These are phyloP conservation scores for Mesocricetus auratus DNA, from an alignment of 2,113 vertebrate species.

Conservation along the genomic window DNA sequence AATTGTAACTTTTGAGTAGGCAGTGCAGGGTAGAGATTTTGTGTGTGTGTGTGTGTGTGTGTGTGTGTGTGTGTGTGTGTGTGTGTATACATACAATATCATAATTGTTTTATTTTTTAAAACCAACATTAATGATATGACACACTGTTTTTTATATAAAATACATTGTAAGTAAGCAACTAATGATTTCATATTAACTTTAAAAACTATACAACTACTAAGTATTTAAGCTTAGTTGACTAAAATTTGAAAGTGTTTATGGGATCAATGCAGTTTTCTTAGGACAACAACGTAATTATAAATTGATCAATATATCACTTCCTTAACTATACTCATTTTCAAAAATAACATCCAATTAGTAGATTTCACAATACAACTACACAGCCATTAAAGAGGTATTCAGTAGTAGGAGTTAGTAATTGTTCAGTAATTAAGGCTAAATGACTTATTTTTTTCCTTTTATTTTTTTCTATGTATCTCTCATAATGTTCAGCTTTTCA, in stretches of 20 bases:
- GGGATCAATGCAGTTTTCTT: constrained; percentile 15
- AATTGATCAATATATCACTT: constrained; percentile 9
- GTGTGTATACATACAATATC: not conserved
- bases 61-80: not conserved
- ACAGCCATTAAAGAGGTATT: not conserved
- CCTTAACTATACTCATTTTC: constrained; percentile 6
- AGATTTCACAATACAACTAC: not conserved
- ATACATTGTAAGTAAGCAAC: not conserved
- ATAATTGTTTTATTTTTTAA: not conserved
- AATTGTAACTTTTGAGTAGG: constrained; percentile 9
- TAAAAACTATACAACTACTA: not conserved
- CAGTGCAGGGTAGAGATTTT: not conserved
- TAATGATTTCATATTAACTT: not conserved
- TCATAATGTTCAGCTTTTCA: not conserved
- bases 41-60: not conserved
- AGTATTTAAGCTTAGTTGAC: not conserved
- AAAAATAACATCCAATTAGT: not conserved
- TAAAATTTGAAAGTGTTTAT: constrained; percentile 65
- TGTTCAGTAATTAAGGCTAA: not conserved
- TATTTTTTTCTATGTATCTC: not conserved
- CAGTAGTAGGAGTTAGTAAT: not conserved
- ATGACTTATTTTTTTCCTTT: not conserved
- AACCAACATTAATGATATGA: constrained; percentile 11
- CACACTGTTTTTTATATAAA: not conserved
- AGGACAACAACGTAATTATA: not conserved